phyloP scores from a whole-genome alignment of 2,797 vertebrate species.

The Pyrocephalus nanus region DNA sequence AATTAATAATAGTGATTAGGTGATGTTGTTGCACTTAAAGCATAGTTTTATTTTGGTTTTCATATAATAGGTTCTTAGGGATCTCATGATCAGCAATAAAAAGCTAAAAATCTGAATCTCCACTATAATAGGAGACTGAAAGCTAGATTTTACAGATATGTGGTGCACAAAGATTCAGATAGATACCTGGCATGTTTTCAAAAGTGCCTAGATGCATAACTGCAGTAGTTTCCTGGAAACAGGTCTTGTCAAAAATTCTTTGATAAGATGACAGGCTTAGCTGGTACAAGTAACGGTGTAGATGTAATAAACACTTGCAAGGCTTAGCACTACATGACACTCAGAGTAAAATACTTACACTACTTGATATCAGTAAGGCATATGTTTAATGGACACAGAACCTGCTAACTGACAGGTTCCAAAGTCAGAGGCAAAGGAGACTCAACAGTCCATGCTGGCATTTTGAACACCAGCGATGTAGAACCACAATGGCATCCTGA shows the following conservation, averaged over 20 bases:
- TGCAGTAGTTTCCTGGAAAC: slow-evolving; percentile 54
- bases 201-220: slow-evolving; percentile 41
- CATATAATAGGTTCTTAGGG: not conserved
- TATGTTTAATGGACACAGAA: not conserved
- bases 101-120: slow-evolving; percentile 22
- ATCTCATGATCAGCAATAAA: not conserved
- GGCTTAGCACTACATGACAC: slow-evolving; percentile 41
- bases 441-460: not conserved
- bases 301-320: slow-evolving; percentile 52
- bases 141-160: slow-evolving; percentile 10
- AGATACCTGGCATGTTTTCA: slow-evolving; percentile 52
- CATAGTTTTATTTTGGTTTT: not conserved
- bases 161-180: not conserved
- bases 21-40: not conserved
- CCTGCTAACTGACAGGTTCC: not conserved
- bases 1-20: not conserved
- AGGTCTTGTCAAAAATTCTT: slow-evolving; percentile 48
- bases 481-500: not conserved
- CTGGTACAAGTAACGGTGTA: slow-evolving; percentile 9
- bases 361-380: not conserved
- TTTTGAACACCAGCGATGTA: not conserved
- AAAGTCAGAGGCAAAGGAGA: not conserved
- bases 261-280: slow-evolving; percentile 58
- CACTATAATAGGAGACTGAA: not conserved
- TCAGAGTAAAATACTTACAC: slow-evolving; percentile 5